Conservation (phyloP, 2,797 vertebrate species). For the Limosa lapponica region DNA sequence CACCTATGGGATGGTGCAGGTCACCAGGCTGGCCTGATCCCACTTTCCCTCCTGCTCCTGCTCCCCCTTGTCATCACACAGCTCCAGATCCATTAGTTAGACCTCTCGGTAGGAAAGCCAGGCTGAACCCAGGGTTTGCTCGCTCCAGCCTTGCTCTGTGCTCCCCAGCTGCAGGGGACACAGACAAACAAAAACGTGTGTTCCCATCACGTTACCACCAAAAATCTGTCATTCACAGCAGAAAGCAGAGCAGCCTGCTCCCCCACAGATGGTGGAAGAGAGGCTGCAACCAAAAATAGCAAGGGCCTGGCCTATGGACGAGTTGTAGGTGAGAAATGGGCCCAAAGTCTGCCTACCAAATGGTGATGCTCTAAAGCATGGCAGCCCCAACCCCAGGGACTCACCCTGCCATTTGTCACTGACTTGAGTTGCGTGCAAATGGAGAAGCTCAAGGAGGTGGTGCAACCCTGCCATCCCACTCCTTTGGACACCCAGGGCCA, state of each 20-base stretch:
- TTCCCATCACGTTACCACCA: neutral
- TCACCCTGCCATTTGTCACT: neutral
- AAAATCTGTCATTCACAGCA: neutral
- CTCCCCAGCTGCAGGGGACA: neutral
- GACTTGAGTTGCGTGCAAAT: neutral
- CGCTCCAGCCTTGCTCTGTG: neutral
- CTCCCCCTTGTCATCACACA: neutral
- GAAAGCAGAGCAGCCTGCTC: neutral
- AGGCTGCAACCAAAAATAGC: neutral
- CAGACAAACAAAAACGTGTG: too few species aligned
- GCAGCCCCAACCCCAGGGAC: neutral
- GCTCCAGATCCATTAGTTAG: neutral
- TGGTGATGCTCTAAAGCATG: neutral
- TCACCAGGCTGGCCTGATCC: neutral
- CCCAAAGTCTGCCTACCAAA: neutral
- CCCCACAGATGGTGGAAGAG: neutral
- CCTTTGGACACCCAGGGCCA: neutral
- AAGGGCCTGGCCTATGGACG: rapidly evolving
- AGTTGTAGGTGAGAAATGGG: neutral
- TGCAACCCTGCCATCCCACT: neutral
- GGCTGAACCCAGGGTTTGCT: neutral
- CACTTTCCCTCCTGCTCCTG: neutral
- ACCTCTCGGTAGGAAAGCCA: neutral
- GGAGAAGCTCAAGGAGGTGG: neutral
- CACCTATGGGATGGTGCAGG: neutral